Evolutionary conservation across 2,797 vertebrate species (phyloP).

Genomic region (Apogon talboti): DNA sequence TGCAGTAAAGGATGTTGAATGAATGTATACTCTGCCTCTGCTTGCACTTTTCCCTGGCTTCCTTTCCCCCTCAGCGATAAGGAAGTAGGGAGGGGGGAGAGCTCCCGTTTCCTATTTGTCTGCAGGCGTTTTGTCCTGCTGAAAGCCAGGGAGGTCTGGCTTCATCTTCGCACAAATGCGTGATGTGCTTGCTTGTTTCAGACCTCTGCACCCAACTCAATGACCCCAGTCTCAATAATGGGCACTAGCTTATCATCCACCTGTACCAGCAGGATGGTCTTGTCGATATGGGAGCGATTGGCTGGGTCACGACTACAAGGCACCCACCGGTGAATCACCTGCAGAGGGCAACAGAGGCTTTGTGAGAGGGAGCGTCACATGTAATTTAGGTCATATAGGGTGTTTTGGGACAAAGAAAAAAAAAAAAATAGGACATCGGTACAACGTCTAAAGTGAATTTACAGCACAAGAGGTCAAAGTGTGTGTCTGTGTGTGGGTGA

Average conservation of each 20-base stretch:
- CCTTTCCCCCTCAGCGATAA: slow-evolving; percentile 82
- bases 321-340: slow-evolving; percentile 99
- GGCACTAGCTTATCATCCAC: slow-evolving; percentile 98
- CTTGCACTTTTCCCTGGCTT: slow-evolving; percentile 78
- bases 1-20: slow-evolving; percentile 61
- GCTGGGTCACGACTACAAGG: slow-evolving; percentile 98
- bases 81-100: slow-evolving; percentile 76
- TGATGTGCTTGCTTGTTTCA: slow-evolving; percentile 79
- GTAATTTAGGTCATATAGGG: slow-evolving; percentile 34
- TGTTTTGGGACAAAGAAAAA: neutral
- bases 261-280: slow-evolving; percentile 99
- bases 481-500: neutral
- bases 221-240: slow-evolving; percentile 95
- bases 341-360: slow-evolving; percentile 29
- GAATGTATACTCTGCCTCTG: slow-evolving; percentile 62
- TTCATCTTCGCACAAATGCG: slow-evolving; percentile 57
- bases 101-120: slow-evolving; percentile 69
- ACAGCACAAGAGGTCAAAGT: slow-evolving; percentile 11
- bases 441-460: slow-evolving; percentile 13
- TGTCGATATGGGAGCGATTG: slow-evolving; percentile 97
- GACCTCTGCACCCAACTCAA: slow-evolving; percentile 98
- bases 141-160: slow-evolving; percentile 50
- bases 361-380: slow-evolving; percentile 16
- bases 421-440: neutral
- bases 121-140: slow-evolving; percentile 52